Evolutionary conservation across 1,140 invertebrate species (phyloP), one percentile per base, ranked within the genome.

Genomic region (Leptinotarsa texana): DNA sequence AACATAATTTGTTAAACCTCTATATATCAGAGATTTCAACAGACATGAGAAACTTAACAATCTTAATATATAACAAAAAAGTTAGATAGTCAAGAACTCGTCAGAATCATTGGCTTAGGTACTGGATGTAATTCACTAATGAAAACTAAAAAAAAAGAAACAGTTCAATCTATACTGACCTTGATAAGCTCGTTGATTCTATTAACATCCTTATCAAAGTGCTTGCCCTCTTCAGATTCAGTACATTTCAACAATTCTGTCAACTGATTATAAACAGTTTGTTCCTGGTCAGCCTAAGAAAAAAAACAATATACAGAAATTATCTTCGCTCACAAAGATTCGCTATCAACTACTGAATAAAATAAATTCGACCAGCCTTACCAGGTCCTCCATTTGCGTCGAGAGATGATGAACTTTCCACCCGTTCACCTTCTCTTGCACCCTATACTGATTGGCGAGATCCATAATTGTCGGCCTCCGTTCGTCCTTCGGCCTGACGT

Each of bases 371-470:
- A 57, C 4, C n/a, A 17, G 15, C 13, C 86, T 86, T 85, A 96
- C 95, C 86, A 98, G 86, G 86, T 97, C 94, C 82, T 98, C 95
- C 91, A 98, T 93, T 88, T 98, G 96, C 33, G 95, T 91, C 17
- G 91, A 93, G 68, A 98, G 88, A 87, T 98, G 95, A 88, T 96
- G 92, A 42, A 98, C 89, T 88, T 98, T 98, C 96, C 96, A 99
- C 13, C 96, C 96, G 83, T 95, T 94, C n/a, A 95, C 89, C 86
- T 94, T 96, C 79, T 96, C 92, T 74, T 94, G 85, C 27, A 97
- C 93, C 82, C 95, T 91, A 80, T 93, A 93, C 83, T 98, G 96
- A 86, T 94, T 94, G 2, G 96, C 94, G 77, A 98, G 87, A 87
- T 98, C 96, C 82, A 93, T 93, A 3, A 97, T 91, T 6, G 94